A percentile compares a stretch with the other conserved stretches of the same genome.
phyloP scores from a whole-genome alignment of 1,140 invertebrate genomes.

The Mycetomoellerius zeteki region DNA sequence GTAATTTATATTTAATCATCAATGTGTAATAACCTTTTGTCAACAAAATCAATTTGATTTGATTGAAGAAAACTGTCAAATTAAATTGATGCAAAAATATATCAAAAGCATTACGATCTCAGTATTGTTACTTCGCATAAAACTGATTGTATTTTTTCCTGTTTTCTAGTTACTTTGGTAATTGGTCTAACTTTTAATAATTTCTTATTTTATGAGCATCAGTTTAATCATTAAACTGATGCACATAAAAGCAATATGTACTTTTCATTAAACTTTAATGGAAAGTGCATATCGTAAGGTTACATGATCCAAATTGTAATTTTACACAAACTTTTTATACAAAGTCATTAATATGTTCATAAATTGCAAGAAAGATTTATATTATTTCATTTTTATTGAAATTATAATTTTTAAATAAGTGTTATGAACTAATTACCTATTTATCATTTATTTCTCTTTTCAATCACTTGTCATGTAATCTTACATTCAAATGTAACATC shows the following conservation, averaged over 20 bases:
- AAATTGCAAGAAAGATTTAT: conserved; percentile 3
- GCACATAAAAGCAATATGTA: no score
- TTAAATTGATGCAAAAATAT: conserved; percentile 16
- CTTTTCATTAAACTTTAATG: no score
- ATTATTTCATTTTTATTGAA: not conserved
- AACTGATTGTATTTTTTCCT: not conserved
- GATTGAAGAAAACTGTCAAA: conserved; percentile 8
- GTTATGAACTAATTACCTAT: not conserved
- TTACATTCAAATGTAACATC: not conserved
- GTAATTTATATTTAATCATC: not conserved
- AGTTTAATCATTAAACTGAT: no score
- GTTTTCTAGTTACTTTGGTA: not conserved
- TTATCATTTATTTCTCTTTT: conserved; percentile 24
- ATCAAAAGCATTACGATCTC: not conserved
- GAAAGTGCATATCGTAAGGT: not conserved
- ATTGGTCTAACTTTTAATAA: not conserved
- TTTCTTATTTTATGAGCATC: not conserved
- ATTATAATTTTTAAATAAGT: not conserved
- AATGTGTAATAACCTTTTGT: not conserved
- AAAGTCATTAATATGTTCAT: not conserved
- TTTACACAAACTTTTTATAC: not conserved
- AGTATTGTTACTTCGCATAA: not conserved
- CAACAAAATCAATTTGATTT: not conserved
- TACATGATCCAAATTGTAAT: not conserved
- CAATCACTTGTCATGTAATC: conserved; percentile 3